Conservation (phyloP, 1,140 invertebrate species). For the Eueides isabella region DNA sequence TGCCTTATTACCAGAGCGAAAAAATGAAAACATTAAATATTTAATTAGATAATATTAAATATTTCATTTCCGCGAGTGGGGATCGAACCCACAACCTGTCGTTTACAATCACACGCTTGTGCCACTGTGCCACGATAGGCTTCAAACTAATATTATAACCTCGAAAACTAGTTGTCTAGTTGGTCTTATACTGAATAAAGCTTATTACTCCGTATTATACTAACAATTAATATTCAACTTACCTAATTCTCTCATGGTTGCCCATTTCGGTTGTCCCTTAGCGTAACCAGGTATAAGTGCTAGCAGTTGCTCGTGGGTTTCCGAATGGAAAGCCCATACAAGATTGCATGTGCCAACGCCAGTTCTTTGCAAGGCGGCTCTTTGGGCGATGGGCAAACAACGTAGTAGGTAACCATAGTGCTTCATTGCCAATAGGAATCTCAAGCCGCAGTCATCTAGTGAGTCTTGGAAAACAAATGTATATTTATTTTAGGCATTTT, state of each 20-base stretch:
- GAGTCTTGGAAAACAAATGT: conserved; percentile 84
- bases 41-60: too few species aligned
- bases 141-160: too few species aligned
- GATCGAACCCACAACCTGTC: too few species aligned
- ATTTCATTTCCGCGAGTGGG: too few species aligned
- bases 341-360: conserved; percentile 96
- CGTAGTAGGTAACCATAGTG: conserved; percentile 97
- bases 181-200: too few species aligned
- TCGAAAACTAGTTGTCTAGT: too few species aligned
- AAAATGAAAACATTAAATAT: too few species aligned
- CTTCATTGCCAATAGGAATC: conserved; percentile 98
- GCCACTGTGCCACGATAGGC: too few species aligned
- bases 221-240: conserved; percentile 7
- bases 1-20: too few species aligned
- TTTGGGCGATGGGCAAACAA: conserved; percentile 94
- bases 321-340: conserved; percentile 99
- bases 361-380: conserved; percentile 92
- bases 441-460: conserved; percentile 97
- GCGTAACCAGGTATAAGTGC: conserved; percentile 94
- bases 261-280: conserved; percentile 94
- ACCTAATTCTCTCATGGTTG: conserved; percentile 93
- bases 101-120: too few species aligned
- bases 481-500: not conserved
- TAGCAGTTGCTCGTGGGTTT: conserved; percentile 97
- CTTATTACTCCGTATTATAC: too few species aligned